Base-by-base conservation (phyloP, 2,888 invertebrate genomes). In the Melieria omissa region DNA sequence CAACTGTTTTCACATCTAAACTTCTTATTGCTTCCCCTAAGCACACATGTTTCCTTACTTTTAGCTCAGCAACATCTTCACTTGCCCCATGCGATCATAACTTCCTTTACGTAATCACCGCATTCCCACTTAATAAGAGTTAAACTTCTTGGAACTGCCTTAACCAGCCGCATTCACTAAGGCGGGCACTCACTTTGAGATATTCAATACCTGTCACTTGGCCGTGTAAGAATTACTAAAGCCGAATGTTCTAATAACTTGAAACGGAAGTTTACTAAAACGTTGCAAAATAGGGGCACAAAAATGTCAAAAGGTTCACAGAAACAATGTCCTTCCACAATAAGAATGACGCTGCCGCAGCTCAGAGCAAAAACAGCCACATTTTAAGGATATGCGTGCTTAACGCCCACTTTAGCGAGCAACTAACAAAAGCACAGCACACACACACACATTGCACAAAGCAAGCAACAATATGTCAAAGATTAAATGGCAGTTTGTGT, bases 391-490 rank as follows among this genome's bases (percentile, higher is more conserved):
- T 14, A 61, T 47, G 16, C 58, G 16, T 60, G 52, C 67, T 68
- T 68, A 61, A 61, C 67, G 60, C 42, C 57, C 47, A 49, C 49
- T 49, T 14, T 29, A 42, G 65, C 65, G 65, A 44, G 29, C 47
- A 67, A 12, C n/a, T 14, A 44, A 4, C 6, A 16, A 60, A 14
- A 4, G 16, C 5, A 10, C 4, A 55, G 55, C 9, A 16, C n/a
- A 60, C 29, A 42, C 29, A 42, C 60, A 44, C 42, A 67, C 45
- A 55, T 16, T 8, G 62, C 16, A 49, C 52, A 52, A 5, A 61
- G 14, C 16, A 60, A 55, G 55, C 54, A 62, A 63, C 46, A 62
- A 69, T 69, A 69, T 69, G 69, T 69, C 69, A 69, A 62, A 69
- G 61, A 69, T 69, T 69, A 69, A 67, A 67, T 67, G 52, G 12